phyloP scores from a whole-genome alignment of 2,797 vertebrate species.

The Geotrypetes seraphini region DNA sequence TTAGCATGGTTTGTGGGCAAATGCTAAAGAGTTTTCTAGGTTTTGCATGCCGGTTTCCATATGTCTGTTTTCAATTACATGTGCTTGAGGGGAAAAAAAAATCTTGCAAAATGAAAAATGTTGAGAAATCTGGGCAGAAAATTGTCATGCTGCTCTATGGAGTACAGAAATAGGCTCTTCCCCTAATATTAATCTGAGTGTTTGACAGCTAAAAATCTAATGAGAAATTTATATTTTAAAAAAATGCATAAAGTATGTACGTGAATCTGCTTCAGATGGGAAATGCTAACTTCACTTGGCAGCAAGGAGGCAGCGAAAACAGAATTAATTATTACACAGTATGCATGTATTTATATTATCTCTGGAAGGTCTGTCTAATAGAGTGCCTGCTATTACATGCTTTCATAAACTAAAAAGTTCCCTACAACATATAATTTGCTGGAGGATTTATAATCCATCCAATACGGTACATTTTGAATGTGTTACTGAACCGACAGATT shows the following conservation, averaged over 20 bases:
- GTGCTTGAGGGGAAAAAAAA: slow-evolving; percentile 39
- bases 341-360: too few relatives aligned
- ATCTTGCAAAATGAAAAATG: slow-evolving; percentile 39
- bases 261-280: too few relatives aligned
- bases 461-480: slow-evolving; percentile 56
- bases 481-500: slow-evolving; percentile 65
- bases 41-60: slow-evolving; percentile 57
- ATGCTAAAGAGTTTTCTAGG: slow-evolving; percentile 60
- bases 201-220: slow-evolving; percentile 19
- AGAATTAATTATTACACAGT: too few relatives aligned
- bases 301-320: background rate
- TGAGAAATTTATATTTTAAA: slow-evolving; percentile 2
- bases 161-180: too few relatives aligned
- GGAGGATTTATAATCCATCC: slow-evolving; percentile 62
- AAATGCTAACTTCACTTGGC: too few relatives aligned
- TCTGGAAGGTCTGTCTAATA: too few relatives aligned
- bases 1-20: slow-evolving; percentile 51
- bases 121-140: slow-evolving; percentile 37
- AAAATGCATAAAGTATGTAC: too few relatives aligned
- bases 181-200: slow-evolving; percentile 8
- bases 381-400: slow-evolving; percentile 11
- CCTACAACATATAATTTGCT: slow-evolving; percentile 33
- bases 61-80: slow-evolving; percentile 64
- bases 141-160: slow-evolving; percentile 15
- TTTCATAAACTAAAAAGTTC: slow-evolving; percentile 26